phyloP scores from a whole-genome alignment of 2,888 invertebrate species.

The Suillia variegata region DNA sequence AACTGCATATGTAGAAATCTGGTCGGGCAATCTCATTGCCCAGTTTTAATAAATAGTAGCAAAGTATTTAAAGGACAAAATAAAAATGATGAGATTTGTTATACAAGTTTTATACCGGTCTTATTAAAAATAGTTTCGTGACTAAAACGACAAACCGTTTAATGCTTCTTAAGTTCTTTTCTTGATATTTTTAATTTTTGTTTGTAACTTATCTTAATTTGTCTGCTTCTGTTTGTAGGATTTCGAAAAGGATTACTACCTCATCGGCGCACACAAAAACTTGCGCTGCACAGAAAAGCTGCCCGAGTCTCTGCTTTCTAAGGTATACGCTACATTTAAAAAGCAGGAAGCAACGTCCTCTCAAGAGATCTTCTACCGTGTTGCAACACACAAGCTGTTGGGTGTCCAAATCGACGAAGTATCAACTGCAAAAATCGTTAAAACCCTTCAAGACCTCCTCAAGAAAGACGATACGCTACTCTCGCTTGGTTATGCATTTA shows the following conservation, averaged over 20 bases:
- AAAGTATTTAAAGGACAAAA: too few relatives aligned
- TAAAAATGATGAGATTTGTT: too few relatives aligned
- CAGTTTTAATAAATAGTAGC: too few relatives aligned
- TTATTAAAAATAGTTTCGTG: too few relatives aligned
- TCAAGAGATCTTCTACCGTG: conserved; percentile 76
- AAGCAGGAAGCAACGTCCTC: conserved; percentile 71
- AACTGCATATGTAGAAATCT: too few relatives aligned
- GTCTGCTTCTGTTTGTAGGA: conserved; percentile 49
- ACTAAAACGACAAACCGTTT: too few relatives aligned
- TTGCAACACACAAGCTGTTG: conserved; percentile 71
- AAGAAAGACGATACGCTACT: conserved; percentile 84
- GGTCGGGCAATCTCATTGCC: too few relatives aligned
- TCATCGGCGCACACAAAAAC: conserved; percentile 68
- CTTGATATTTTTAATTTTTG: conserved; percentile 6
- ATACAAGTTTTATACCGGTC: too few relatives aligned
- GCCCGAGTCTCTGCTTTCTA: conserved; percentile 62
- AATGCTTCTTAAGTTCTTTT: too few relatives aligned
- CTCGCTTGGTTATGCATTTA: conserved; percentile 84
- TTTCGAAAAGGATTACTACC: conserved; percentile 69
- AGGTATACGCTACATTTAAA: conserved; percentile 66
- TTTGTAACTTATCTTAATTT: too few relatives aligned
- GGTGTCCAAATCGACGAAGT: conserved; percentile 71
- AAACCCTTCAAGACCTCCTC: conserved; percentile 74
- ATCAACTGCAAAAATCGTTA: conserved; percentile 72
- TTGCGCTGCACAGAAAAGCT: conserved; percentile 65